These are phyloP conservation scores for western clawed frog (Xenopus tropicalis) DNA, from an alignment of 2,113 vertebrate species.

Conservation along the genomic window DNA sequence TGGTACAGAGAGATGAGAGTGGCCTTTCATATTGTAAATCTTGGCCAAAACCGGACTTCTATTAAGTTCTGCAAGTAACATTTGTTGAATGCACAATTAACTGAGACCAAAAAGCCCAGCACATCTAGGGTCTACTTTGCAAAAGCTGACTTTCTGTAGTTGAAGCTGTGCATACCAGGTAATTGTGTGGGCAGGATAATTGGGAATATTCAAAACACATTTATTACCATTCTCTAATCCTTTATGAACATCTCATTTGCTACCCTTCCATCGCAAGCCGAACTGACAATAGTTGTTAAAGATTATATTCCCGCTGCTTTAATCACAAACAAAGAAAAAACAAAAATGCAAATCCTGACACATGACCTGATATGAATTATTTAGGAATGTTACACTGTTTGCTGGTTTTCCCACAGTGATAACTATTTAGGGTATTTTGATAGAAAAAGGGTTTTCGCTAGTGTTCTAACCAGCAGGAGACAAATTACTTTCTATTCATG, in stretches of 20 bases:
- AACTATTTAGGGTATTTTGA: constrained; percentile 43
- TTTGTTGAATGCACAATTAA: too few species aligned
- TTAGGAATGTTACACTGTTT: constrained; percentile 55
- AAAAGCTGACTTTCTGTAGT: too few species aligned
- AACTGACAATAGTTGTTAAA: constrained; percentile 23
- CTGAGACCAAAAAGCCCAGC: too few species aligned
- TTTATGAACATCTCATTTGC: background rate
- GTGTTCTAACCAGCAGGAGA: constrained; percentile 46
- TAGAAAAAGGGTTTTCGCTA: constrained; percentile 37
- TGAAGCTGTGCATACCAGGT: background rate
- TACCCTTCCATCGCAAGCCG: background rate
- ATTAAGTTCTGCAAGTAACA: too few species aligned
- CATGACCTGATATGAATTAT: constrained; percentile 38
- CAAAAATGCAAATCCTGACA: constrained; percentile 51
- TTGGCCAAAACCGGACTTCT: too few species aligned
- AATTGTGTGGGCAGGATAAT: too few species aligned
- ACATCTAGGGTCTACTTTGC: too few species aligned
- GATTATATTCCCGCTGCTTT: constrained; percentile 14
- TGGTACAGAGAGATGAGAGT: too few species aligned
- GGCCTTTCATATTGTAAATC: too few species aligned
- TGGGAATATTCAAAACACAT: background rate
- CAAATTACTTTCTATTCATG: constrained; percentile 45
- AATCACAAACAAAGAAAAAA: constrained; percentile 12
- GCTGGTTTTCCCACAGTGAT: constrained; percentile 46
- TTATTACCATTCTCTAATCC: background rate